phyloP scores from a whole-genome alignment of 2,113 vertebrate genomes.

The Pandion haliaetus region DNA sequence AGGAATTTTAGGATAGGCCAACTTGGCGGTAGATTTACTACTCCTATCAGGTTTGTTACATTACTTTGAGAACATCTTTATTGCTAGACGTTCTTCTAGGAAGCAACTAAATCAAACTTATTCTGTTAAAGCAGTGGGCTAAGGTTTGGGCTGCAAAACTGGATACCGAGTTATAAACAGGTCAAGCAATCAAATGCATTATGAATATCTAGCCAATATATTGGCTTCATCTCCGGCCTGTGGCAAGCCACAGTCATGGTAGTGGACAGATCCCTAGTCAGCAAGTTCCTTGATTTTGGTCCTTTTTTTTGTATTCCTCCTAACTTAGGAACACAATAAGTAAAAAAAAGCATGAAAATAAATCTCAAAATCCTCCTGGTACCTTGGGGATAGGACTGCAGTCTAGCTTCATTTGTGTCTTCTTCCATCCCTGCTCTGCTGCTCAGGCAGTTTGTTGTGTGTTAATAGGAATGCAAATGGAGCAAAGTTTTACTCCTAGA shows the following conservation, averaged over 20 bases:
- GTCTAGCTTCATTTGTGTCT: neutral
- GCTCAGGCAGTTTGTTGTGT: neutral
- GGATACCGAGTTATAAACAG: neutral
- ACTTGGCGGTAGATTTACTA: neutral
- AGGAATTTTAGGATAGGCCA: neutral
- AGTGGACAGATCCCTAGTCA: neutral
- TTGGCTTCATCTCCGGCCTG: neutral
- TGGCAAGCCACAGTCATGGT: neutral
- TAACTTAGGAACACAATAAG: neutral
- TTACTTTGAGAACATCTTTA: neutral
- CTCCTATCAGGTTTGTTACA: neutral
- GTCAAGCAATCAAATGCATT: neutral
- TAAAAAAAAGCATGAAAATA: neutral
- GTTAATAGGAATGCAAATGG: neutral
- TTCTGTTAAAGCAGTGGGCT: neutral
- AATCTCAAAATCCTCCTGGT: neutral
- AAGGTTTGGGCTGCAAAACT: neutral
- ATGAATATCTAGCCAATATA: neutral
- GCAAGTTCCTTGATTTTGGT: neutral
- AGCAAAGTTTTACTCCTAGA: neutral
- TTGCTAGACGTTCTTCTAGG: neutral
- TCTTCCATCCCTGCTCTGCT: neutral
- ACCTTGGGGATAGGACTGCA: neutral
- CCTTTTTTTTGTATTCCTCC: neutral
- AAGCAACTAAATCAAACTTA: neutral